Evolutionary conservation across 2,113 vertebrate species (phyloP).

Genomic region (Periophthalmus modestus): DNA sequence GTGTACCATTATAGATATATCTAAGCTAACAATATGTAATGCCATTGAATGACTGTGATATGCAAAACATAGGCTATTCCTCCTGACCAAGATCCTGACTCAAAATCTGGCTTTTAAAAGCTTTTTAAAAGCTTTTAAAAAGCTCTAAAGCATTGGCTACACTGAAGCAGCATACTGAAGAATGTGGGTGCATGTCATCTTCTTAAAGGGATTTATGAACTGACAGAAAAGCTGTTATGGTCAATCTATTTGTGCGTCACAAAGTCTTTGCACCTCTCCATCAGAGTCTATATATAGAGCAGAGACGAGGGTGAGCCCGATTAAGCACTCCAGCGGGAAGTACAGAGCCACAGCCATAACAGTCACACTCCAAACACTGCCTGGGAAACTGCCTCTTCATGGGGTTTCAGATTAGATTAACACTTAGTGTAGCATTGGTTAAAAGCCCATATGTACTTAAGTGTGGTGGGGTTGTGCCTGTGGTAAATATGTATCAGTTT

Average conservation of each 20-base stretch:
- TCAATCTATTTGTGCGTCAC: slow-evolving; percentile 64
- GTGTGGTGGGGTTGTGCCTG: no score
- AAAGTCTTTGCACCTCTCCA: slow-evolving; percentile 55
- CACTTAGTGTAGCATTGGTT: neutral
- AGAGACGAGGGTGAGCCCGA: slow-evolving; percentile 22
- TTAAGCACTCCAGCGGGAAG: slow-evolving; percentile 34
- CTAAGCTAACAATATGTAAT: no score
- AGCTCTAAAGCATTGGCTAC: neutral
- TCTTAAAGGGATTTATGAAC: slow-evolving; percentile 29
- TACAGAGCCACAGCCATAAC: slow-evolving; percentile 35
- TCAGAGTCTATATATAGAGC: slow-evolving; percentile 57
- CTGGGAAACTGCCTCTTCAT: neutral
- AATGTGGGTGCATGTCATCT: slow-evolving; percentile 11
- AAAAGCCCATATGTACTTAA: no score
- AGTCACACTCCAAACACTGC: slow-evolving; percentile 25
- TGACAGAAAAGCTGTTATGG: slow-evolving; percentile 27
- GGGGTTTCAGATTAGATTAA: neutral
- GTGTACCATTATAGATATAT: no score
- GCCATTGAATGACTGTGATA: no score
- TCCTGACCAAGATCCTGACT: no score
- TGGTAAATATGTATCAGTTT: no score
- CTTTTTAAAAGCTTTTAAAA: neutral
- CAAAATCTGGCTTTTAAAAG: no score
- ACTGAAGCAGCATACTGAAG: neutral
- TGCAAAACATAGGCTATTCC: no score